phyloP scores from a whole-genome alignment of 2,888 invertebrate genomes.

The Callosobruchus maculatus region DNA sequence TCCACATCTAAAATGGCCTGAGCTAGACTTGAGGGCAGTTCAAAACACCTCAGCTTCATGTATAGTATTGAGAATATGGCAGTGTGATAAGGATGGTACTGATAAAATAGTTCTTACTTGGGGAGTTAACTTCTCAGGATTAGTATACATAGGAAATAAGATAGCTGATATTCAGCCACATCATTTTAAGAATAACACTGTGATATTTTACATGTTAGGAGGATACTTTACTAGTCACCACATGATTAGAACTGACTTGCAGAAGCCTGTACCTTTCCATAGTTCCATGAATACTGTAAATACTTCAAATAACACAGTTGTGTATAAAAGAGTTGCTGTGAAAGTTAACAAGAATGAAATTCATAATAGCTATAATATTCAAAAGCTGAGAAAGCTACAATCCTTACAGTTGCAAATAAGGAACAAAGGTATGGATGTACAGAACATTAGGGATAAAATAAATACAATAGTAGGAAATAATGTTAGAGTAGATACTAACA shows the following conservation, averaged over 20 bases:
- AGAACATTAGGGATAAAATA: slow-evolving; percentile 50
- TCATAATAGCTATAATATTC: slow-evolving; percentile 68
- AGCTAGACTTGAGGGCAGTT: slow-evolving; percentile 65
- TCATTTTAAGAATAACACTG: slow-evolving; percentile 65
- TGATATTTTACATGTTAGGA: slow-evolving; percentile 85
- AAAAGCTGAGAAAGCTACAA: slow-evolving; percentile 67
- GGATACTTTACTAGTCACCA: slow-evolving; percentile 72
- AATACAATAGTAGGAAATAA: slow-evolving; percentile 30
- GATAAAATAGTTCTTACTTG: slow-evolving; percentile 72
- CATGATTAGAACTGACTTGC: slow-evolving; percentile 43
- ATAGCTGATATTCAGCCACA: slow-evolving; percentile 62
- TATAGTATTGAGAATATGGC: slow-evolving; percentile 53
- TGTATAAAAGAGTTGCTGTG: slow-evolving; percentile 48
- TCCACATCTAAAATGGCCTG: slow-evolving; percentile 76
- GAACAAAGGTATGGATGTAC: slow-evolving; percentile 62
- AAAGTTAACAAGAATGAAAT: slow-evolving; percentile 61
- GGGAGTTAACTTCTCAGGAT: slow-evolving; percentile 81
- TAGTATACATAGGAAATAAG: slow-evolving; percentile 71
- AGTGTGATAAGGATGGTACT: slow-evolving; percentile 35
- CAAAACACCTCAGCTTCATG: slow-evolving; percentile 50
- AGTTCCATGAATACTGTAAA: slow-evolving; percentile 40
- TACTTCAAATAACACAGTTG: slow-evolving; percentile 32
- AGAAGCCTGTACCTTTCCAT: slow-evolving; percentile 38
- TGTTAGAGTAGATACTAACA: slow-evolving; percentile 14
- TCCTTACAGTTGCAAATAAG: slow-evolving; percentile 69